These are phyloP conservation scores for Chrysemys picta DNA, from an alignment of 2,113 vertebrate species.

Conservation along the genomic window DNA sequence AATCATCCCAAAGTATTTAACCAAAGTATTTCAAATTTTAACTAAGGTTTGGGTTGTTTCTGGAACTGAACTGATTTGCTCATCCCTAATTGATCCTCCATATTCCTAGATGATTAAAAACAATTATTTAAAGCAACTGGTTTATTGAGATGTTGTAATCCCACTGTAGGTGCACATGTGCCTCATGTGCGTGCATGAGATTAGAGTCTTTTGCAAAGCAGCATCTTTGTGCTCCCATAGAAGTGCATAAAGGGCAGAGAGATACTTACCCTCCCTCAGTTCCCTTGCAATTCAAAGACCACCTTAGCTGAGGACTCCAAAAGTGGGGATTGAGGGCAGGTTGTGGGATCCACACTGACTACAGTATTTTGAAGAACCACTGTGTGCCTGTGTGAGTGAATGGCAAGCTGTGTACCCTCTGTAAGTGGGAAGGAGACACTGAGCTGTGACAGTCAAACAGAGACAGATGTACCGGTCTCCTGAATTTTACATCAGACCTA, in stretches of 20 bases:
- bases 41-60: background rate
- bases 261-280: background rate
- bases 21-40: background rate
- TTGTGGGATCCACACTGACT: background rate
- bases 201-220: background rate
- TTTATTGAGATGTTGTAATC: background rate
- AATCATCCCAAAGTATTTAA: no score
- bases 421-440: no score
- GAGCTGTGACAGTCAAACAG: background rate
- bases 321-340: background rate
- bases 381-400: background rate
- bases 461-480: background rate
- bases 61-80: background rate
- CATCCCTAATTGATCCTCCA: background rate
- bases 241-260: no score
- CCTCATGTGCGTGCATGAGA: background rate
- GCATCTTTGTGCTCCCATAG: no score
- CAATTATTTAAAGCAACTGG: background rate
- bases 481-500: background rate
- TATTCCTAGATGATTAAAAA: background rate
- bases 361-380: background rate
- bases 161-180: background rate
- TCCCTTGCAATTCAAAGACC: background rate
- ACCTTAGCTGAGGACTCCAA: background rate
- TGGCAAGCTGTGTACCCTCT: background rate